These are phyloP conservation scores for Paramuricea clavata DNA, from an alignment of 92 coral and sea anemone genomes.

Conservation along the genomic window DNA sequence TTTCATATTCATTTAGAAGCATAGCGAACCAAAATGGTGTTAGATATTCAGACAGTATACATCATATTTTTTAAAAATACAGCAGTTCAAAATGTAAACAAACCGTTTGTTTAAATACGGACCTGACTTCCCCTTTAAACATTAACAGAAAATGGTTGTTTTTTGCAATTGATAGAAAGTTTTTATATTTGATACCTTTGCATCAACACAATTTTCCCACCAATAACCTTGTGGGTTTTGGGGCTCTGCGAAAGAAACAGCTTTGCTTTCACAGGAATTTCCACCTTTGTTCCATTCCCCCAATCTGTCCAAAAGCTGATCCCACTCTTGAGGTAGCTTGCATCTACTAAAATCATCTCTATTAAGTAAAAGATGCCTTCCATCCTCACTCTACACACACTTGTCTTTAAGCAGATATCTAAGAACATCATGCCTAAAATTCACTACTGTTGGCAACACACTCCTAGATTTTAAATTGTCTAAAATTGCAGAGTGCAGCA, in stretches of 20 bases:
- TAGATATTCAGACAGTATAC: no score
- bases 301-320: not conserved
- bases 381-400: not conserved
- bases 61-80: no score
- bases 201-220: no score
- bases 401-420: not conserved
- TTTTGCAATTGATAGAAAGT: no score
- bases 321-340: not conserved
- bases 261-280: not conserved
- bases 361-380: not conserved
- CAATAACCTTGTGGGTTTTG: not conserved
- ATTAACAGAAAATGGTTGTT: no score
- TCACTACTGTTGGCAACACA: not conserved
- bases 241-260: not conserved
- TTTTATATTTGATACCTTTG: no score
- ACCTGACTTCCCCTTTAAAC: no score
- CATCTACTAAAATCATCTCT: conserved; percentile 3
- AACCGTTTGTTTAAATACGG: no score
- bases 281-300: not conserved
- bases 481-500: not conserved
- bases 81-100: no score
- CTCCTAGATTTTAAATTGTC: conserved; percentile 2
- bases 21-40: no score
- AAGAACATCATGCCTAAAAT: no score
- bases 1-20: no score